Conservation (phyloP, 2,113 vertebrate genomes). For the Apodemus sylvaticus region DNA sequence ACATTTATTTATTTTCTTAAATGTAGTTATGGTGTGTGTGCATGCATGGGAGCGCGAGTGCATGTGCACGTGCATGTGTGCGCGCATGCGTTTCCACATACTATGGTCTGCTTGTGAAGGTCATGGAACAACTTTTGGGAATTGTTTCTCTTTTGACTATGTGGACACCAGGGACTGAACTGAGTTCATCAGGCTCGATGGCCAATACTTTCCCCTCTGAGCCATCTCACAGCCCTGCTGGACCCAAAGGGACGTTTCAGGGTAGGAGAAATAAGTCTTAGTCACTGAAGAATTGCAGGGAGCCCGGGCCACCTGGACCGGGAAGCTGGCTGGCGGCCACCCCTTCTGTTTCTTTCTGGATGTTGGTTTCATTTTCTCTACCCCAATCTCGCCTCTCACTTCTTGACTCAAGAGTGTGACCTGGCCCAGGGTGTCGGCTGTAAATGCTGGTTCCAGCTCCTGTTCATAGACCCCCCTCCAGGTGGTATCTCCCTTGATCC, state of each 20-base stretch:
- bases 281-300: not conserved
- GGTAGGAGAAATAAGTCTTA: not conserved
- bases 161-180: not conserved
- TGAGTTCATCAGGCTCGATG: not conserved
- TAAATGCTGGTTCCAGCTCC: not conserved
- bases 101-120: not conserved
- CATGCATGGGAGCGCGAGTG: too few relatives aligned
- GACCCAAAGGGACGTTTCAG: not conserved
- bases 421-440: not conserved
- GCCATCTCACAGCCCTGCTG: not conserved
- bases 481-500: not conserved
- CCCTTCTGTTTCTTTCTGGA: not conserved
- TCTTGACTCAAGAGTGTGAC: not conserved
- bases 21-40: not conserved
- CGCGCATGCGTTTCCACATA: accelerated
- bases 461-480: not conserved
- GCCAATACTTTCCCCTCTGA: not conserved
- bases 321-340: not conserved
- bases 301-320: accelerated
- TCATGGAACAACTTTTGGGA: not conserved
- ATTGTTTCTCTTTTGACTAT: not conserved
- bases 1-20: not conserved
- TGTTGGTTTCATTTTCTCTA: not conserved
- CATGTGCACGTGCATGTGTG: accelerated
- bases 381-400: not conserved